A percentile compares a stretch with the other conserved stretches of the same genome.
phyloP scores from a whole-genome alignment of 2,888 invertebrate species.

The Aleiodes testaceus region DNA sequence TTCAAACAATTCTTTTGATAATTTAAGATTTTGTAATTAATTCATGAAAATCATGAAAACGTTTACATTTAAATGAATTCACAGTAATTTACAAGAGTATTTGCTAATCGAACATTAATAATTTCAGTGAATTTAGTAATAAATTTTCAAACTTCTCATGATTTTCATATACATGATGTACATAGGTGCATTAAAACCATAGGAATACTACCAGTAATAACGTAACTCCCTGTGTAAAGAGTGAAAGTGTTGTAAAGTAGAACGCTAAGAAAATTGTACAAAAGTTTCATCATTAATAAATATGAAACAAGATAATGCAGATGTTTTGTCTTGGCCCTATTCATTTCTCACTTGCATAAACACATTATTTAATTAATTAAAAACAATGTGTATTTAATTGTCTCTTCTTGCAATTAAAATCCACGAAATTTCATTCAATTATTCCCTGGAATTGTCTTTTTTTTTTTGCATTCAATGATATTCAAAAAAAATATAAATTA shows the following conservation, averaged over 20 bases:
- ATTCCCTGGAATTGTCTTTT: no score
- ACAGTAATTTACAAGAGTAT: no score
- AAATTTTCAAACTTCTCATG: conserved; percentile 27
- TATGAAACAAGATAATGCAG: conserved; percentile 50
- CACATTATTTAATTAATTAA: conserved; percentile 3
- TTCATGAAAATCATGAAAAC: no score
- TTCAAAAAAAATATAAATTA: background rate
- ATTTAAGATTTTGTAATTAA: no score
- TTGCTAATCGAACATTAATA: no score
- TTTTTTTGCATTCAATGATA: background rate
- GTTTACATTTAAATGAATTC: no score
- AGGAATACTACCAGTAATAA: conserved; percentile 58
- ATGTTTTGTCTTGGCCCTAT: conserved; percentile 10
- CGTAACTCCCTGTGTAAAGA: conserved; percentile 69
- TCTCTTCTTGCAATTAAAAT: no score
- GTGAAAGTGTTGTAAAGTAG: conserved; percentile 71
- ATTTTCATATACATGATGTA: conserved; percentile 32
- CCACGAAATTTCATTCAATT: no score
- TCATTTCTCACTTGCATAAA: conserved; percentile 10
- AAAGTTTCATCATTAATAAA: conserved; percentile 65
- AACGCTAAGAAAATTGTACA: conserved; percentile 57
- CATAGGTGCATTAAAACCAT: conserved; percentile 22
- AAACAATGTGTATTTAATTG: conserved; percentile 1
- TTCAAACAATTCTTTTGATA: no score
- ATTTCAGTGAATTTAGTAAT: background rate